A percentile compares a stretch with the other conserved stretches of the same genome.
phyloP scores from a whole-genome alignment of 2,888 invertebrate genomes.

The Laspeyria flexula region DNA sequence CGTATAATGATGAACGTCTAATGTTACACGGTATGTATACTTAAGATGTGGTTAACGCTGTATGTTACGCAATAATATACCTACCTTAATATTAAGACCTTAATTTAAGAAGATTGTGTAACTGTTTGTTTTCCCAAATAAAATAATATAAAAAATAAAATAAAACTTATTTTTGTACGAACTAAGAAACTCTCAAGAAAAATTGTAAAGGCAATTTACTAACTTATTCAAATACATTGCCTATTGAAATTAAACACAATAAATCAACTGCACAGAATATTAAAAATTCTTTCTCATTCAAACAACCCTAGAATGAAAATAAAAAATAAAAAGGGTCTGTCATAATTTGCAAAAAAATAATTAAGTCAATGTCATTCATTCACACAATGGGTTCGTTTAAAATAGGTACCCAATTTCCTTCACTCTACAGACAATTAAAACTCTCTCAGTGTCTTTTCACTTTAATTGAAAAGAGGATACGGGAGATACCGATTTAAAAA shows the following conservation, averaged over 20 bases:
- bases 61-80: too few relatives aligned
- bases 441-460: constrained; percentile 30
- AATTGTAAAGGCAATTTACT: too few relatives aligned
- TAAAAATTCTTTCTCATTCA: not conserved
- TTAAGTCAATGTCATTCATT: constrained; percentile 21
- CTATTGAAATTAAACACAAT: not conserved
- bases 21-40: too few relatives aligned
- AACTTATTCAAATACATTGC: not conserved
- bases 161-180: too few relatives aligned
- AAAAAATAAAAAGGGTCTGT: constrained; percentile 4
- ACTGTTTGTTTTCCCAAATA: too few relatives aligned
- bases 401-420: constrained; percentile 39
- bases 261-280: not conserved
- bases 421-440: constrained; percentile 38
- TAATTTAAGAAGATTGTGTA: too few relatives aligned
- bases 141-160: too few relatives aligned
- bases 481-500: constrained; percentile 17
- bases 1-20: too few relatives aligned
- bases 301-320: constrained; percentile 11
- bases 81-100: too few relatives aligned
- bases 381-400: constrained; percentile 22
- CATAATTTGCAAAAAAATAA: constrained; percentile 18
- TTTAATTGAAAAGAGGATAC: constrained; percentile 41
- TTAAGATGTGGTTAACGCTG: too few relatives aligned
- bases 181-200: too few relatives aligned